Evolutionary conservation across 1,140 invertebrate genomes (phyloP), one percentile per base, ranked within the genome.

Genomic region (Dendroctonus ponderosae): DNA sequence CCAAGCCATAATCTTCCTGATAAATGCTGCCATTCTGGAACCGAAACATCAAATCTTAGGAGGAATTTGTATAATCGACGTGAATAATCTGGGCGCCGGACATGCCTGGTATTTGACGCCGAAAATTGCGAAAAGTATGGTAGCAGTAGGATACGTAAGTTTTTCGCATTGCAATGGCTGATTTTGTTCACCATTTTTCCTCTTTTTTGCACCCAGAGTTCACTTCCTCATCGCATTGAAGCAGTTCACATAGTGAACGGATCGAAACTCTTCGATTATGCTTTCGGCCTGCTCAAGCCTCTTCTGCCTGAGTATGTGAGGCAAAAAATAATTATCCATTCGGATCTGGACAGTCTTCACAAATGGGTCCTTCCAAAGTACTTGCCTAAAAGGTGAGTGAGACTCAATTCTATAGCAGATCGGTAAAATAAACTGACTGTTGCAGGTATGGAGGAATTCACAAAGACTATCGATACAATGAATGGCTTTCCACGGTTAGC

Each of bases 181-280:
- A n/a, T 7, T 44, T 48, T 5, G 7, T 61, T n/a, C n/a, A 39
- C 12, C 11, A 50, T 9, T 51, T 39, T 50, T 61, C 37, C 3
- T 15, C 0, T 62, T 42, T 63, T 3, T 41, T 6, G 9, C 50
- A 81, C 82, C 57, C 75, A 87, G 82, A 86, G 86, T 0, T 84
- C 87, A 56, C 89, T 90, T 73, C 90, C 90, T 0, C 85, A 89
- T 67, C 86, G 85, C 39, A 88, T 86, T 0, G 78, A 89, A 63
- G 87, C 89, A 0, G 85, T 92, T 48, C 91, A 92, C 75, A 86
- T 93, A 48, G 80, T 92, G 0, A 85, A 91, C 72, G 87, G 91
- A 71, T 89, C 90, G 0, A 91, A 88, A 88, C 77, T 91, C 0
- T 92, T 92, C 72, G 89, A 91, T 72, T 86, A 88, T 43, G 87